phyloP scores from a whole-genome alignment of 2,113 vertebrate species.

The Regulus satrapa region DNA sequence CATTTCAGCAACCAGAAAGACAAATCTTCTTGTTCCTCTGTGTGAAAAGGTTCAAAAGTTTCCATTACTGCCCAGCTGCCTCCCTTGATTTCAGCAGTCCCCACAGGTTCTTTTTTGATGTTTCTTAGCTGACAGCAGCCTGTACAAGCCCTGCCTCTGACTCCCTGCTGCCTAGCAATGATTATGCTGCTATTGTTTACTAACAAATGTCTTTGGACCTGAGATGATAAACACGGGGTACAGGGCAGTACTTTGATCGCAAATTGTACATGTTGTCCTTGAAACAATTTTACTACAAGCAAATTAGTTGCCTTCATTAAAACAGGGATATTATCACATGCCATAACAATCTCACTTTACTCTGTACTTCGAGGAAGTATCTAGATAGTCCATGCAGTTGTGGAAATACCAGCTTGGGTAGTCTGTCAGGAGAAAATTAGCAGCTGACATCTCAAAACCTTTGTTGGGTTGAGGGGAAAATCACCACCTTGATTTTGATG shows the following conservation, averaged over 20 bases:
- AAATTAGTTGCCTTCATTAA: conserved; percentile 8
- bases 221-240: not conserved
- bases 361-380: not conserved
- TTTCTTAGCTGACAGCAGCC: not conserved
- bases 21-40: not conserved
- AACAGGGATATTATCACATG: not conserved
- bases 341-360: not conserved
- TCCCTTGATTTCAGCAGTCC: not conserved
- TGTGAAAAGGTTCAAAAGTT: conserved; percentile 11
- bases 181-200: conserved; percentile 14
- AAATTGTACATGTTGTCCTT: not conserved
- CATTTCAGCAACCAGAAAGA: conserved; percentile 9
- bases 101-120: not conserved
- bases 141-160: not conserved
- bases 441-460: not conserved
- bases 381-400: not conserved
- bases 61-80: conserved; percentile 11
- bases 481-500: not conserved
- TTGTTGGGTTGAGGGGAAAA: not conserved
- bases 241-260: not conserved
- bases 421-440: not conserved
- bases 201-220: not conserved
- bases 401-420: not conserved
- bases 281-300: not conserved
- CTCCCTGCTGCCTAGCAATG: not conserved